A percentile compares a stretch with the other conserved stretches of the same genome.
Evolutionary conservation across 2,113 vertebrate species (phyloP).

Genomic region (Stictonetta naevosa): DNA sequence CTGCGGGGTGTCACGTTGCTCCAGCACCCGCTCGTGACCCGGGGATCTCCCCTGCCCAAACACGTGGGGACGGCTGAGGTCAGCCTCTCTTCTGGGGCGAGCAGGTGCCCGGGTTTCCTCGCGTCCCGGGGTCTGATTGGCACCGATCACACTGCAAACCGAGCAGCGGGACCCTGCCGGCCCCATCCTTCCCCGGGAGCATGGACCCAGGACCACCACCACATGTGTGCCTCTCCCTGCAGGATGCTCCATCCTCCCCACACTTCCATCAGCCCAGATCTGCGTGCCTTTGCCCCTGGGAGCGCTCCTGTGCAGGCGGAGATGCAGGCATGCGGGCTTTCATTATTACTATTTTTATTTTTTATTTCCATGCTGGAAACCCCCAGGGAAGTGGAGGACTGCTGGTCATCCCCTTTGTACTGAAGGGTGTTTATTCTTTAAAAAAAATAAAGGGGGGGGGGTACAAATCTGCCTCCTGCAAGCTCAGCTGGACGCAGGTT

Average conservation of each 20-base stretch:
- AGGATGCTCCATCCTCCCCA: background rate
- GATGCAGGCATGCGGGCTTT: background rate
- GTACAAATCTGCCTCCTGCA: too few relatives aligned
- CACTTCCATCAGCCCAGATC: background rate
- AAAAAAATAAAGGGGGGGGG: too few relatives aligned
- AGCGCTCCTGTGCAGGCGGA: fast-evolving
- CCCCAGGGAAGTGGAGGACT: too few relatives aligned
- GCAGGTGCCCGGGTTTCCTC: constrained; percentile 54
- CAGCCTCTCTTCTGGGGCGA: constrained; percentile 12
- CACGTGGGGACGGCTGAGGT: background rate
- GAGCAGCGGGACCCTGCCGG: background rate
- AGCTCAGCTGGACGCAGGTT: background rate
- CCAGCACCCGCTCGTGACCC: background rate
- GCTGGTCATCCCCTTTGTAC: too few relatives aligned
- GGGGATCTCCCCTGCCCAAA: constrained; percentile 49
- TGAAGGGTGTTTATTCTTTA: too few relatives aligned
- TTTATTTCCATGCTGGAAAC: too few relatives aligned
- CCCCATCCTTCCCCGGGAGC: background rate
- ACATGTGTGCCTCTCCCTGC: background rate
- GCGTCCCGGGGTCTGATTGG: background rate
- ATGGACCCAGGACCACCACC: background rate
- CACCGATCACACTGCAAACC: constrained; percentile 35
- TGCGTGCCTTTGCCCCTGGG: fast-evolving
- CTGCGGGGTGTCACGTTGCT: constrained; percentile 5
- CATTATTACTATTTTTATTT: too few relatives aligned